Conservation (phyloP, 2,888 invertebrate species). For the Eupithecia abbreviata region DNA sequence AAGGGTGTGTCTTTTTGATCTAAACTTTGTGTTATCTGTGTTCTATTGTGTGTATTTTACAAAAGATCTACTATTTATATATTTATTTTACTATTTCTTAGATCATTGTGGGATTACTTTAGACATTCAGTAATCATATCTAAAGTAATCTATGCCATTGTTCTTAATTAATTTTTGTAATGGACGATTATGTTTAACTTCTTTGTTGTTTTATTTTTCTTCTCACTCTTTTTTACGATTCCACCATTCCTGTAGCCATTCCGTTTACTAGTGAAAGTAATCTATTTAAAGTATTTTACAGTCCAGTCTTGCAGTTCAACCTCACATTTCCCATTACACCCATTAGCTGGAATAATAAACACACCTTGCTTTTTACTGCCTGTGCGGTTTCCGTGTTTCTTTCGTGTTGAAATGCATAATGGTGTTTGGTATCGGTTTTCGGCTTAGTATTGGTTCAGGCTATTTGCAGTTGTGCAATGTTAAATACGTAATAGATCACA, state of each 20-base stretch:
- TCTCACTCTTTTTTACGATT: neutral
- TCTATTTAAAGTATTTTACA: constrained; percentile 18
- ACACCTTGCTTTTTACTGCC: constrained; percentile 16
- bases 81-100: too few species aligned
- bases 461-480: constrained; percentile 16
- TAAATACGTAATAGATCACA: neutral
- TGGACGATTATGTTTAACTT: neutral
- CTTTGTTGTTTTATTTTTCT: neutral
- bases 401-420: constrained; percentile 26
- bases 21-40: neutral
- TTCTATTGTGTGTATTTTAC: neutral
- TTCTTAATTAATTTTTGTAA: neutral
- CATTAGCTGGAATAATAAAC: constrained; percentile 32
- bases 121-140: neutral
- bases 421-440: constrained; percentile 17
- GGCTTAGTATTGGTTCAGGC: neutral
- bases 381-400: constrained; percentile 22
- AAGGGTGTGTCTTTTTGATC: neutral
- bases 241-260: neutral
- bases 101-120: neutral
- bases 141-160: neutral
- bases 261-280: constrained; percentile 25
- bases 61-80: too few species aligned
- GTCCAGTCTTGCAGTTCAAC: constrained; percentile 21
- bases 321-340: constrained; percentile 8